A percentile compares a stretch with the other conserved stretches of the same genome.
phyloP scores from a whole-genome alignment of 2,113 vertebrate genomes.

The Balaenoptera acutorostrata region DNA sequence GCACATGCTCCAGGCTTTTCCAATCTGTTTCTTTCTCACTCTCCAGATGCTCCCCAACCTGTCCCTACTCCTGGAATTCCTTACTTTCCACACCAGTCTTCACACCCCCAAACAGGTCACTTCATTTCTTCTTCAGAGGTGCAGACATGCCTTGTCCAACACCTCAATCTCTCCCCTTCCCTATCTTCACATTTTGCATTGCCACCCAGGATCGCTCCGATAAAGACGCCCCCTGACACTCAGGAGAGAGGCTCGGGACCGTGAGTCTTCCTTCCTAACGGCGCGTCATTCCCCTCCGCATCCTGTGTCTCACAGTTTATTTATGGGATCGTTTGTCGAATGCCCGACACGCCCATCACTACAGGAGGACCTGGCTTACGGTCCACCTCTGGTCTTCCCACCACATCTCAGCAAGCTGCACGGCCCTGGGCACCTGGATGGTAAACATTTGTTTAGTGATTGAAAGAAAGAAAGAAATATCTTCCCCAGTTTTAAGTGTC shows the following conservation, averaged over 20 bases:
- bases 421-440: neutral
- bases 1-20: too few relatives aligned
- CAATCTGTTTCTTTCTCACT: neutral
- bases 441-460: neutral
- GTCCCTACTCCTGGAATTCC: neutral
- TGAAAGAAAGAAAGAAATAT: neutral
- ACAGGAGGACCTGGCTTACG: neutral
- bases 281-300: neutral
- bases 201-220: neutral
- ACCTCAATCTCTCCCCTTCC: neutral
- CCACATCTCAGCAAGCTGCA: neutral
- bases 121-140: neutral
- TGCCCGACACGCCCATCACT: rapidly evolving
- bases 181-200: neutral
- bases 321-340: rapidly evolving
- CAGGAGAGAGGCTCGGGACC: too few relatives aligned
- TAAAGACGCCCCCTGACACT: rapidly evolving
- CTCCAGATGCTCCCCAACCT: neutral
- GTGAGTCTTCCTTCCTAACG: too few relatives aligned
- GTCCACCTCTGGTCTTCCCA: rapidly evolving
- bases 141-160: neutral
- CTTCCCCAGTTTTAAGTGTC: too few relatives aligned
- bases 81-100: too few relatives aligned
- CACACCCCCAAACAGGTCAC: neutral
- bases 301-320: neutral